phyloP scores from a whole-genome alignment of 2,888 invertebrate genomes.

The Yponomeuta plumbellus region DNA sequence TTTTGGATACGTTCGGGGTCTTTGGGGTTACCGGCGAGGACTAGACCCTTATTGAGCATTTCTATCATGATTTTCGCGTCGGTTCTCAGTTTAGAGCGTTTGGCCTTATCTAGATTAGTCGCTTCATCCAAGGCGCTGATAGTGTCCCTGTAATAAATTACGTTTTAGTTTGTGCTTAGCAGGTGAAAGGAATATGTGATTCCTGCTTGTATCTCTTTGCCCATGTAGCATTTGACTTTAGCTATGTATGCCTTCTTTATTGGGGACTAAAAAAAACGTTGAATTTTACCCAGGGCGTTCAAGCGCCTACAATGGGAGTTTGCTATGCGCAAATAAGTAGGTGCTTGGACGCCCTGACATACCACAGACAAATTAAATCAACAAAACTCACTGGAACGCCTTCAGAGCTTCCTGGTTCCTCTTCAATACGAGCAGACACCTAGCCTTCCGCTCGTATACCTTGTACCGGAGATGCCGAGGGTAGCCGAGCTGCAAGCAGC shows the following conservation, averaged over 20 bases:
- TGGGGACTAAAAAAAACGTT: too few species aligned
- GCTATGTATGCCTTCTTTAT: too few species aligned
- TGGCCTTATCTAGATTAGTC: conserved; percentile 76
- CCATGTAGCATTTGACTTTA: too few species aligned
- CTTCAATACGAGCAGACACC: conserved; percentile 81
- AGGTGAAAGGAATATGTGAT: too few species aligned
- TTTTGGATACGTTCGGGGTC: conserved; percentile 54
- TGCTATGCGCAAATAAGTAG: too few species aligned
- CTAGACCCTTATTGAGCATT: conserved; percentile 79
- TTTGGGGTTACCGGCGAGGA: conserved; percentile 58
- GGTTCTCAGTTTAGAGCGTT: conserved; percentile 77
- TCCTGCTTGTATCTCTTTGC: too few species aligned
- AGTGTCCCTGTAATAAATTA: conserved; percentile 68
- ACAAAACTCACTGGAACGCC: conserved; percentile 74
- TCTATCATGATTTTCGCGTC: conserved; percentile 84
- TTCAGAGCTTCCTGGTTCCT: conserved; percentile 79
- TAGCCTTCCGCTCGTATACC: conserved; percentile 83
- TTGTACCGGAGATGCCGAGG: conserved; percentile 85
- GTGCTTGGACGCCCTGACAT: too few species aligned
- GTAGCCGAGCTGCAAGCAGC: conserved; percentile 80
- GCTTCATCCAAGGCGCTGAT: conserved; percentile 82
- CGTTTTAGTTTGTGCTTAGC: neutral
- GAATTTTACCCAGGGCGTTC: too few species aligned
- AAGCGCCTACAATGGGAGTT: too few species aligned
- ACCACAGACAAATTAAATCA: neutral